A percentile compares a stretch with the other conserved stretches of the same genome.
These are phyloP conservation scores for Brachymystax lenok DNA, from an alignment of 2,797 vertebrate species.

Conservation along the genomic window DNA sequence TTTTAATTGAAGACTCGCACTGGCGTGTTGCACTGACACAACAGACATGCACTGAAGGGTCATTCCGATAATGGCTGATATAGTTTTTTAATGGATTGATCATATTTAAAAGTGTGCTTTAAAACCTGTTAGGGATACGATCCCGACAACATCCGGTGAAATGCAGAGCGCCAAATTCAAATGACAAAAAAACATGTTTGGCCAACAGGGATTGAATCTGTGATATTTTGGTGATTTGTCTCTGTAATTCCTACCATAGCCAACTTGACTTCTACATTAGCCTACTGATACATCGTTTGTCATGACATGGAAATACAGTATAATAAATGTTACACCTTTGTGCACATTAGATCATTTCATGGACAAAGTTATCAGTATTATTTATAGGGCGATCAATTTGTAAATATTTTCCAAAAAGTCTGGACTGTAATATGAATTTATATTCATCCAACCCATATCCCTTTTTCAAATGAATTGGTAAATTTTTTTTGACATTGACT, in stretches of 20 bases:
- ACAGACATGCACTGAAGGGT: too few species aligned
- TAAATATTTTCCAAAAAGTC: too few species aligned
- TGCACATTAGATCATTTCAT: neutral
- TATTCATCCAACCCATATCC: neutral
- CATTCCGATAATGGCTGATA: too few species aligned
- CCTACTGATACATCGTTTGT: neutral
- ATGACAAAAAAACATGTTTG: neutral
- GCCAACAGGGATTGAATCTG: neutral
- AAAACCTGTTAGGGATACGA: too few species aligned
- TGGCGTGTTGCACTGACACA: too few species aligned
- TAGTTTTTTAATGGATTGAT: too few species aligned
- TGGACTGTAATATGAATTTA: neutral
- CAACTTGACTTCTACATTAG: neutral
- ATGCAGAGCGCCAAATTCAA: too few species aligned
- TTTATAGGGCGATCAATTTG: neutral
- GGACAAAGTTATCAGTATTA: neutral
- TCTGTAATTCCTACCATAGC: neutral
- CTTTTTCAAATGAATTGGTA: neutral
- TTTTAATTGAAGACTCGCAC: too few species aligned
- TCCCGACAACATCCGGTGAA: too few species aligned
- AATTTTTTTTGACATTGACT: neutral
- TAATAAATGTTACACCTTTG: neutral
- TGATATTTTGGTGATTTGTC: neutral
- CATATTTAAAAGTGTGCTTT: too few species aligned
- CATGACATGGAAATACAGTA: neutral